Base-by-base conservation (phyloP, 2,797 vertebrate genomes). In the Pangasius mekongensis region DNA sequence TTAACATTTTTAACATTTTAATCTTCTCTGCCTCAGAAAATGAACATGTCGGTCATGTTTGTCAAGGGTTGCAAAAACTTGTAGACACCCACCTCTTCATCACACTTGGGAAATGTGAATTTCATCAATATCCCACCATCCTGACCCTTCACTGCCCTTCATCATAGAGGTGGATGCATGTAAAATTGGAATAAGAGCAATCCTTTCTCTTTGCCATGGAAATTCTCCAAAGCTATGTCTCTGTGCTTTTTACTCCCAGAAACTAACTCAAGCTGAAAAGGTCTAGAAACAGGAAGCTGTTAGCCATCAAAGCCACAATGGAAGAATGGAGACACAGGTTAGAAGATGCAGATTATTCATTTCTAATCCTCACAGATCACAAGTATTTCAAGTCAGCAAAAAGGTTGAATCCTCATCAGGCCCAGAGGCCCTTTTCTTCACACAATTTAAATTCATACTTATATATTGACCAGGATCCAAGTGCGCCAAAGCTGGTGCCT, bases 301-400 rank as follows among this genome's bases (percentile, higher is more conserved):
- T 30, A 54, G n/a, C 2, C 76, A 78, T 33, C 52, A 78, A 80
- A 80, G 7, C 52, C 0, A 2, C 3, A 54, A 0, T 78, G n/a
- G n/a, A 33, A 33, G 16, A 33, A 18, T 1, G 3, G n/a, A 80
- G 18, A n/a, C 74, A 56, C 0, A 80, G 8, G 16, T 80, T 33
- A 30, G 52, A 80, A 77, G 16, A 49, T 54, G 6, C n/a, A 78
- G n/a, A 33, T 78, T 78, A 30, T 54, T n/a, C 7, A 30, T 20
- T 30, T 22, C n/a, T 54, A 78, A 78, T 78, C n/a, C 49, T 20
- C n/a, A 54, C n/a, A 78, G n/a, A 80, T 80, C n/a, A 56, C 52
- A 80, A 36, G 18, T 20, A 54, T 80, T 30, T 58, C 18, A 58
- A 33, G 52, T 80, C 77, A 80, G 77, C 77, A 80, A 80, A 58